Evolutionary conservation across 2,797 vertebrate genomes (phyloP).

Genomic region (Pitangus sulphuratus): DNA sequence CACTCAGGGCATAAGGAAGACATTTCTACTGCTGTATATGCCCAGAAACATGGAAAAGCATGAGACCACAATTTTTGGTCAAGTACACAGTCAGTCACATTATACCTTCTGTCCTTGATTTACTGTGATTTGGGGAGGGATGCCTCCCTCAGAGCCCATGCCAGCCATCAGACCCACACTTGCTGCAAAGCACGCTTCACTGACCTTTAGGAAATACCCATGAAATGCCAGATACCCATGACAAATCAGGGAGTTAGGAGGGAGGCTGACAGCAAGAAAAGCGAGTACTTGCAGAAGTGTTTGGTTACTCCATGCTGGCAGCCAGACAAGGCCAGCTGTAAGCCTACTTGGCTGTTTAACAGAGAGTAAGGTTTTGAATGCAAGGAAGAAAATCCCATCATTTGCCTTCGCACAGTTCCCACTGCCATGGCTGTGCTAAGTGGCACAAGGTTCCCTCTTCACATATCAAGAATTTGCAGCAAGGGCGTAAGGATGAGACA

Average conservation of each 20-base stretch:
- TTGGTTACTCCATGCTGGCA: conserved; percentile 9
- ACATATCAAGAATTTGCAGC: background rate
- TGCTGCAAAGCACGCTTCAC: conserved; percentile 4
- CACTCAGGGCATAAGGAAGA: background rate
- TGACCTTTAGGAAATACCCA: background rate
- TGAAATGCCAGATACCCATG: conserved; percentile 49
- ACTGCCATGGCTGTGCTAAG: background rate
- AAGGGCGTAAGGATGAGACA: background rate
- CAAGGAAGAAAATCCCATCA: background rate
- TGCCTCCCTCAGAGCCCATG: background rate
- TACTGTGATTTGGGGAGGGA: background rate
- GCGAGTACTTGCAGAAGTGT: background rate
- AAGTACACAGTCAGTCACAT: background rate
- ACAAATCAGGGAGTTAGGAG: conserved; percentile 10
- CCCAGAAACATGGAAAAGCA: background rate
- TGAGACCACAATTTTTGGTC: background rate
- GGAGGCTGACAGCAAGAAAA: conserved; percentile 26
- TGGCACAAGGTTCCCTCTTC: background rate
- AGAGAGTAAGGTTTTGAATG: background rate
- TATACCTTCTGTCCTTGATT: background rate
- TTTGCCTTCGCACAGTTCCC: background rate
- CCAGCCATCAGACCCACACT: background rate
- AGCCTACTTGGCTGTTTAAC: background rate
- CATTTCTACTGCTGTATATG: background rate
- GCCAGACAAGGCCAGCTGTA: conserved; percentile 2